Evolutionary conservation across 2,888 invertebrate species (phyloP).

Genomic region (Podotricha telesiphe): DNA sequence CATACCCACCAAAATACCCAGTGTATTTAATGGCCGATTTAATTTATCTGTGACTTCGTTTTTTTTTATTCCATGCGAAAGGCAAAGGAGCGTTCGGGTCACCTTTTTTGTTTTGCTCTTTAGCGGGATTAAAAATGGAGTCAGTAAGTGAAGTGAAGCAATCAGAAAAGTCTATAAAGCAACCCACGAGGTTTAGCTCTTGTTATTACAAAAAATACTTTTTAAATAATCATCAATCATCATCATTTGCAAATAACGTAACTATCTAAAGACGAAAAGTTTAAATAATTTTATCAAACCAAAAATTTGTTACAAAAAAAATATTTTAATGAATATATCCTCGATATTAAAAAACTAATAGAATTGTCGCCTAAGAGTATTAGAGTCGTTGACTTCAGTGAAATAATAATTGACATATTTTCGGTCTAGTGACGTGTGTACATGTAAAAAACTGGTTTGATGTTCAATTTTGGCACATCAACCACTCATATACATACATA

Average conservation of each 20-base stretch:
- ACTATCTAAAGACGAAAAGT: too few relatives aligned
- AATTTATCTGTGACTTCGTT: background rate
- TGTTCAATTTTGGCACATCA: conserved; percentile 61
- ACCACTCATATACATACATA: conserved; percentile 51
- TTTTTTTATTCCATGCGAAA: too few relatives aligned
- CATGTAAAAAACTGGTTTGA: conserved; percentile 46
- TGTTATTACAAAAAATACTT: too few relatives aligned
- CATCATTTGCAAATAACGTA: too few relatives aligned
- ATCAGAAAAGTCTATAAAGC: too few relatives aligned
- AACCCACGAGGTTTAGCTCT: too few relatives aligned
- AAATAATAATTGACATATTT: conserved; percentile 13
- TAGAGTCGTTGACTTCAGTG: conserved; percentile 8
- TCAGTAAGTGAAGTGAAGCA: too few relatives aligned
- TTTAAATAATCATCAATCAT: too few relatives aligned
- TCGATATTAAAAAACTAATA: background rate
- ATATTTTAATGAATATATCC: background rate
- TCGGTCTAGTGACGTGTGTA: conserved; percentile 54
- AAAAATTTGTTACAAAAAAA: background rate
- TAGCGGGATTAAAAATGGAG: too few relatives aligned
- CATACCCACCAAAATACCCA: background rate
- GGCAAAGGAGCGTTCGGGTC: too few relatives aligned
- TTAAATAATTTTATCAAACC: too few relatives aligned
- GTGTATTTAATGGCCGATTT: background rate
- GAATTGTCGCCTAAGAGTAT: background rate
- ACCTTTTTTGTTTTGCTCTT: too few relatives aligned